Conservation (phyloP, 2,113 vertebrate species). For the Vimba vimba region DNA sequence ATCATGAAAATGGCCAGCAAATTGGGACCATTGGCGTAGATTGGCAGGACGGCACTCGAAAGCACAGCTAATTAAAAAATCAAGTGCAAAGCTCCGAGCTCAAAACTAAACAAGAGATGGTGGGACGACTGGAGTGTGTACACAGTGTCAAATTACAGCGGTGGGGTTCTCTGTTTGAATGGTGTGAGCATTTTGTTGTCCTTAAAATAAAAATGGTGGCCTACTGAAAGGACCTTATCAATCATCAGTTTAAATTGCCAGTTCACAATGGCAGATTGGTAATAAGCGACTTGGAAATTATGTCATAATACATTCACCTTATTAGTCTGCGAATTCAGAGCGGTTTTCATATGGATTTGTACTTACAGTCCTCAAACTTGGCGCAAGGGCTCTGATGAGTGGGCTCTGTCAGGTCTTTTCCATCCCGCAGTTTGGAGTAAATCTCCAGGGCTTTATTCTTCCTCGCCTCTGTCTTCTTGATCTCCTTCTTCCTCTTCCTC, state of each 20-base stretch:
- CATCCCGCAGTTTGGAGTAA: conserved; percentile 71
- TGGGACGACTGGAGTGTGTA: conserved; percentile 32
- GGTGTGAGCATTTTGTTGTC: conserved; percentile 9
- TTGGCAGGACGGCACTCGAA: conserved; percentile 40
- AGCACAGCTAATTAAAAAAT: conserved; percentile 68
- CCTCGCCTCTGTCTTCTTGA: conserved; percentile 58
- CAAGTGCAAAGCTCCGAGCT: conserved; percentile 68
- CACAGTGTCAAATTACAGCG: conserved; percentile 42
- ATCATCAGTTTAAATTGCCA: conserved; percentile 47
- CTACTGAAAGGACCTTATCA: conserved; percentile 24
- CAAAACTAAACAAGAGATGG: conserved; percentile 46
- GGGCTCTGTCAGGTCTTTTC: conserved; percentile 14
- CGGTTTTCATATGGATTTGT: conserved; percentile 40
- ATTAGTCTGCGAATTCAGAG: background rate
- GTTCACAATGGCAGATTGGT: background rate
- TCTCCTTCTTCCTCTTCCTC: conserved; percentile 30
- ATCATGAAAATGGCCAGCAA: conserved; percentile 38
- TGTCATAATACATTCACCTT: background rate
- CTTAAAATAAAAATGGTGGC: conserved; percentile 13
- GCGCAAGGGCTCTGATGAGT: conserved; percentile 51
- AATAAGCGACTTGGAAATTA: background rate
- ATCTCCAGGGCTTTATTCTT: conserved; percentile 64
- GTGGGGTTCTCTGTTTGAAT: background rate
- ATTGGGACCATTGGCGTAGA: conserved; percentile 16
- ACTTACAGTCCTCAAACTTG: conserved; percentile 74